Conservation (phyloP, 1,140 invertebrate genomes). For the Chironomus tepperi region DNA sequence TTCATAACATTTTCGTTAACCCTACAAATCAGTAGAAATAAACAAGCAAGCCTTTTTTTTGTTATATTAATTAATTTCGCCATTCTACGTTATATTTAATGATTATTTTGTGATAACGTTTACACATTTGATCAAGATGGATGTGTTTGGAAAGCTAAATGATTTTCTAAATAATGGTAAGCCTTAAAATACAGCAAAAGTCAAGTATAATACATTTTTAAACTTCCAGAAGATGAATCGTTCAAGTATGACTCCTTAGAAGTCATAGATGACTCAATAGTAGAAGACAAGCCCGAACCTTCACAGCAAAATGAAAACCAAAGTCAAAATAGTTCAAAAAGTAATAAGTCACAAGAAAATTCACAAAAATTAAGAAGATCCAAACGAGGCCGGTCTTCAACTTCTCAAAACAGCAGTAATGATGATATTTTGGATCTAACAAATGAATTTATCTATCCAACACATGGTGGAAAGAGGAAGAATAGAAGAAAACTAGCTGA, state of each 20-base stretch:
- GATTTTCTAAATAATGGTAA: background rate
- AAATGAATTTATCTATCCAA: background rate
- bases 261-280: background rate
- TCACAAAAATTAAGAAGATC: background rate
- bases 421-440: background rate
- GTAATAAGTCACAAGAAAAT: background rate
- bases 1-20: background rate
- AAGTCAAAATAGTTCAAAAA: background rate
- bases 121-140: background rate
- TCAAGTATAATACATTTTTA: background rate
- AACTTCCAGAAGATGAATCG: background rate
- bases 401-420: background rate
- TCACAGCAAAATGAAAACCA: background rate
- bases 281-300: background rate
- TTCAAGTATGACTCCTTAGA: background rate
- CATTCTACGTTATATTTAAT: background rate
- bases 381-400: background rate
- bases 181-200: background rate
- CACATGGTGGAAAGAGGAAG: background rate
- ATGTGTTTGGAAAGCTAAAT: background rate
- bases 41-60: too few species aligned
- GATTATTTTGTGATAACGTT: background rate
- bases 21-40: background rate
- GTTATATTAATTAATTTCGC: background rate
- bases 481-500: background rate